Percentiles rank a stretch among this genome's conserved stretches.
Evolutionary conservation across 2,888 invertebrate genomes (phyloP).

Genomic region (Calameuta filiformis): DNA sequence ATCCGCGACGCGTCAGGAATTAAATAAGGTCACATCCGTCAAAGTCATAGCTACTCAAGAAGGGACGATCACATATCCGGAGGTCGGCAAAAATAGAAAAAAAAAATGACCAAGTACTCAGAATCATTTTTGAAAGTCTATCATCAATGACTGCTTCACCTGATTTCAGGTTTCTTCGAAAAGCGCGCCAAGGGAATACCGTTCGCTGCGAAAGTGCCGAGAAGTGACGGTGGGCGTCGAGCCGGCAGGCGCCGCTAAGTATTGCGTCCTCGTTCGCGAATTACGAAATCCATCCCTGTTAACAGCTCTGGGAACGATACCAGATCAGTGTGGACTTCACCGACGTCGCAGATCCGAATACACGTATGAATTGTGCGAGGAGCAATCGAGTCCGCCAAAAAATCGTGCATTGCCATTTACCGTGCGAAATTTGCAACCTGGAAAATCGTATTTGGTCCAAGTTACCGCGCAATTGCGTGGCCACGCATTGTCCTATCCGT

Average conservation of each 20-base stretch:
- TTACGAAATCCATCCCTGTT: slow-evolving; percentile 40
- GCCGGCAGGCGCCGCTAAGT: slow-evolving; percentile 54
- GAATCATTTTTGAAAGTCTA: neutral
- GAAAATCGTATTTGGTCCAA: slow-evolving; percentile 52
- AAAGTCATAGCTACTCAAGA: slow-evolving; percentile 59
- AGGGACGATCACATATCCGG: slow-evolving; percentile 46
- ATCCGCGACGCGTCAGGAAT: slow-evolving; percentile 54
- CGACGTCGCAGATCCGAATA: slow-evolving; percentile 55
- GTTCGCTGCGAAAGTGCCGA: slow-evolving; percentile 48
- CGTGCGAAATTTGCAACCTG: slow-evolving; percentile 50
- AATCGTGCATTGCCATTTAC: slow-evolving; percentile 51
- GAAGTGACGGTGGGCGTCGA: slow-evolving; percentile 58
- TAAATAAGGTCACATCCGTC: slow-evolving; percentile 53
- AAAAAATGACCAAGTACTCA: neutral
- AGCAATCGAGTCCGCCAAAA: slow-evolving; percentile 45
- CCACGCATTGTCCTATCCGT: slow-evolving; percentile 53
- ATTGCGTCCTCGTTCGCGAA: slow-evolving; percentile 54
- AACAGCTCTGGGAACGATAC: slow-evolving; percentile 44
- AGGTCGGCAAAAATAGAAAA: slow-evolving; percentile 37
- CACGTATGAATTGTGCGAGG: slow-evolving; percentile 51
- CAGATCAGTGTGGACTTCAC: slow-evolving; percentile 54
- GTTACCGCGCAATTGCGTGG: slow-evolving; percentile 54
- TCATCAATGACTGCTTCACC: neutral
- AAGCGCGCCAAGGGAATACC: slow-evolving; percentile 49
- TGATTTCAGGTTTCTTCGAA: slow-evolving; percentile 45